These are phyloP conservation scores for Pseudococcus longispinus DNA, from an alignment of 2,888 invertebrate genomes.

Conservation along the genomic window DNA sequence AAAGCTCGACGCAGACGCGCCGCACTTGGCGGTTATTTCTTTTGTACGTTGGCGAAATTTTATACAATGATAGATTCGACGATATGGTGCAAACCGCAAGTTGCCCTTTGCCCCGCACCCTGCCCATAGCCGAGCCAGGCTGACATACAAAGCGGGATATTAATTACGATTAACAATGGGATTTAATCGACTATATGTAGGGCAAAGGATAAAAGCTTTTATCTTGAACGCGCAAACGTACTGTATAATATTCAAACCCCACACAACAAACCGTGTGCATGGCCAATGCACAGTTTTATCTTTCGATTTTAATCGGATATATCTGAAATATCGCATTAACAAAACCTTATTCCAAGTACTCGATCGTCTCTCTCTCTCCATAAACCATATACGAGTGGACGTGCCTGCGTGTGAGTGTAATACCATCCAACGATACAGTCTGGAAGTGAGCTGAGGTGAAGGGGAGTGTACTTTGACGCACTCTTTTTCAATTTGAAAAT, in stretches of 20 bases:
- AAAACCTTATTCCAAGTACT: slow-evolving; percentile 37
- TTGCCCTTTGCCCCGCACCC: neutral
- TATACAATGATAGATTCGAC: slow-evolving; percentile 29
- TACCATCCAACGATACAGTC: neutral
- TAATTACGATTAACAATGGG: slow-evolving; percentile 53
- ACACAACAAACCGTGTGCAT: neutral
- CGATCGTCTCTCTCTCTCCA: neutral
- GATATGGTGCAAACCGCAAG: slow-evolving; percentile 22
- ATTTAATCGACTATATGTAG: slow-evolving; percentile 47
- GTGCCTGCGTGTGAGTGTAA: neutral
- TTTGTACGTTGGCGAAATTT: slow-evolving; percentile 7
- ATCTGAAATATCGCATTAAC: slow-evolving; percentile 25
- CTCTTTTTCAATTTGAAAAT: slow-evolving; percentile 17
- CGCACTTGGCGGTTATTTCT: neutral
- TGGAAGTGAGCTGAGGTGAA: neutral
- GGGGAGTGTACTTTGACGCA: neutral
- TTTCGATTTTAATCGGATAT: slow-evolving; percentile 41
- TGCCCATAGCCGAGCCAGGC: neutral
- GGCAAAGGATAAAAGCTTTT: slow-evolving; percentile 46
- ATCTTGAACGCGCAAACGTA: slow-evolving; percentile 35
- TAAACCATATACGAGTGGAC: neutral
- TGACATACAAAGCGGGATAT: slow-evolving; percentile 47
- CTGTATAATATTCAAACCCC: slow-evolving; percentile 27
- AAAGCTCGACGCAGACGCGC: neutral
- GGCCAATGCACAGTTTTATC: slow-evolving; percentile 25